Base-by-base conservation (phyloP, 2,797 vertebrate species). In the Brotogeris chrysoptera region DNA sequence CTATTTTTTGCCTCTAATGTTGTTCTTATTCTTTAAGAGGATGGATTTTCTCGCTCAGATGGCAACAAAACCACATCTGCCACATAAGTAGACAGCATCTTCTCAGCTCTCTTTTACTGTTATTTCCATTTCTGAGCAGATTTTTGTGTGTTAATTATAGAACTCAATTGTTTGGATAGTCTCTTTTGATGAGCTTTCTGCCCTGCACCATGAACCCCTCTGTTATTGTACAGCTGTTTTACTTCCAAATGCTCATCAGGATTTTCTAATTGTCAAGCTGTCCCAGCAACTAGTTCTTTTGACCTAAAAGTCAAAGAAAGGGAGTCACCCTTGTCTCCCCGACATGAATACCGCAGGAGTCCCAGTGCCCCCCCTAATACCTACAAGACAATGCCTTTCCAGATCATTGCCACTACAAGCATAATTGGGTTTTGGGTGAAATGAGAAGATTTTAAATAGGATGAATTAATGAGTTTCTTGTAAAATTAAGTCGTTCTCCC, bases 71-170 rank as follows among this genome's bases (percentile, higher is more conserved):
- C 74, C 90, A 85, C 95, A 96, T 96, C 95, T 96, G 97, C 93
- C 88, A 95, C 86, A 59, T 63, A 93, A 93, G 89, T 50, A 82
- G 70, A 80, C 78, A 94, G 88, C 84, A 93, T 95, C 94, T 95
- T 93, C 86, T 85, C 76, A 90, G 87, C 39, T 80, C 74, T 81
- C 78, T 95, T 96, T 96, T 95, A 95, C 80, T 97, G 91, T 96
- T 96, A 96, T 94, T 97, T 87, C 88, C 74, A 95, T 94, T 96
- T 96, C 90, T 95, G 93, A 96, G 85, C 90, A 96, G 92, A 96
- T 97, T 98, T 96, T 86, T 87, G 95, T 97, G 96, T 98, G 96
- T 98, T 98, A 98, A 98, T 98, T 98, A 98, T 98, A 97, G 97
- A 94, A 96, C 94, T 91, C 97, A 95, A 97, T 96, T 97, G 95